Percentiles rank a stretch among this genome's conserved stretches.
Evolutionary conservation across 2,797 vertebrate genomes (phyloP).

Genomic region (Antrozous pallidus): DNA sequence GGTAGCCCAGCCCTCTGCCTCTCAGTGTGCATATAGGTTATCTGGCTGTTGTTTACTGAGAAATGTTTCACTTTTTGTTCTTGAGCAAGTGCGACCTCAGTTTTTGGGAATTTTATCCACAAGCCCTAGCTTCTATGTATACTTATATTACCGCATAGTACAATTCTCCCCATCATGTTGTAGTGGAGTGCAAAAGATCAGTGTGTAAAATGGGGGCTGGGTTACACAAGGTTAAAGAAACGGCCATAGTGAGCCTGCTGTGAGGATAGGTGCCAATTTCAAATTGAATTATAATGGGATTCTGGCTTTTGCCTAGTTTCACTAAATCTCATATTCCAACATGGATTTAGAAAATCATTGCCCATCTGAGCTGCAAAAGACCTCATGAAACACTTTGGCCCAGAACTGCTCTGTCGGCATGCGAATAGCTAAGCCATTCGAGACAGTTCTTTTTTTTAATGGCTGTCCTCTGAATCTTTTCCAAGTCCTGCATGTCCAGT

Average conservation of each 20-base stretch:
- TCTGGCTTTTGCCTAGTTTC: constrained; percentile 8
- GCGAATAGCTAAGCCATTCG: constrained; percentile 17
- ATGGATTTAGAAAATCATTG: constrained; percentile 45
- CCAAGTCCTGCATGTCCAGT: constrained; percentile 18
- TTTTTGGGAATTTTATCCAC: background rate
- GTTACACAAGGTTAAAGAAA: constrained; percentile 34
- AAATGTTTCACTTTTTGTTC: background rate
- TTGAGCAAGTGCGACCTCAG: background rate
- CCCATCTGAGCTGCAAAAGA: constrained; percentile 31
- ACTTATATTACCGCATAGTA: constrained; percentile 32
- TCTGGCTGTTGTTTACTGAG: background rate
- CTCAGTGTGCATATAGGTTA: background rate
- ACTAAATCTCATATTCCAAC: constrained; percentile 22
- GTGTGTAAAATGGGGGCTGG: background rate
- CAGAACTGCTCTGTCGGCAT: background rate
- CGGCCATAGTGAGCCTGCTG: background rate
- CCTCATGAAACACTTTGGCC: constrained; percentile 42
- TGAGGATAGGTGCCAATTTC: background rate
- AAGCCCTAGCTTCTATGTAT: background rate
- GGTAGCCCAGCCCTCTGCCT: background rate
- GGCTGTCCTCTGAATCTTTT: background rate
- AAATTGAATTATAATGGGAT: background rate
- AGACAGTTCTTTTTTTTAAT: constrained; percentile 26
- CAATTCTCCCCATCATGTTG: constrained; percentile 1
- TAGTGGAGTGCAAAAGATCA: constrained; percentile 14